These are phyloP conservation scores for Ictalurus punctatus DNA, from an alignment of 2,113 vertebrate species.

Conservation along the genomic window DNA sequence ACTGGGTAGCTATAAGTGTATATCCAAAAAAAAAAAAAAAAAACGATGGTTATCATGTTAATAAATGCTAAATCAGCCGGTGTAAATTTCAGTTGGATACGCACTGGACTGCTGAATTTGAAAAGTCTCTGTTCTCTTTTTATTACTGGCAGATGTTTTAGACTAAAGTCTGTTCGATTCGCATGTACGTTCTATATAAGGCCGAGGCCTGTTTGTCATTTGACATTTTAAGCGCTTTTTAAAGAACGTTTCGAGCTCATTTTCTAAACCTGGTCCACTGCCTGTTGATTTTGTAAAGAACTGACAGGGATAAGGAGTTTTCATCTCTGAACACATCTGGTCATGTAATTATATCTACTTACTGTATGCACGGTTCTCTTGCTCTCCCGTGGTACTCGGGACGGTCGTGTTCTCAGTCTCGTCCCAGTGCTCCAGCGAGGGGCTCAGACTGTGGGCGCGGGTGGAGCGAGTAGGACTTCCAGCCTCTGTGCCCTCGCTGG, in stretches of 20 bases:
- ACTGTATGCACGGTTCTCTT: slow-evolving; percentile 62
- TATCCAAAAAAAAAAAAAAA: neutral
- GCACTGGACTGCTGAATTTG: too few species aligned
- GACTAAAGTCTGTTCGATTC: neutral
- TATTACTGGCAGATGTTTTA: neutral
- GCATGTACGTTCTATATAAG: neutral
- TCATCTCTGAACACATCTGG: neutral
- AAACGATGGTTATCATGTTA: neutral
- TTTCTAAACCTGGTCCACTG: neutral
- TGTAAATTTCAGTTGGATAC: neutral
- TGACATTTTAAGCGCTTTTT: neutral
- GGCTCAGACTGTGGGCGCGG: slow-evolving; percentile 63
- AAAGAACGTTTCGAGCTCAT: neutral
- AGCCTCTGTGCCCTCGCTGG: slow-evolving; percentile 71
- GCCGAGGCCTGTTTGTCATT: neutral
- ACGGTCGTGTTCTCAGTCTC: slow-evolving; percentile 34
- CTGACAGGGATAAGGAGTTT: neutral
- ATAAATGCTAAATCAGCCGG: neutral
- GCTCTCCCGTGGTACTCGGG: slow-evolving; percentile 48
- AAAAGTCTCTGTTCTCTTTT: neutral
- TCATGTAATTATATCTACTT: slow-evolving; percentile 49
- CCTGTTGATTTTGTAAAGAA: neutral
- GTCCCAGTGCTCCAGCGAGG: slow-evolving; percentile 63
- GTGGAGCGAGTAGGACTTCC: slow-evolving; percentile 64
- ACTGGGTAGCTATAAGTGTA: neutral